Base-by-base conservation (phyloP, 1,140 invertebrate species). In the Sminthurides bifidus region DNA sequence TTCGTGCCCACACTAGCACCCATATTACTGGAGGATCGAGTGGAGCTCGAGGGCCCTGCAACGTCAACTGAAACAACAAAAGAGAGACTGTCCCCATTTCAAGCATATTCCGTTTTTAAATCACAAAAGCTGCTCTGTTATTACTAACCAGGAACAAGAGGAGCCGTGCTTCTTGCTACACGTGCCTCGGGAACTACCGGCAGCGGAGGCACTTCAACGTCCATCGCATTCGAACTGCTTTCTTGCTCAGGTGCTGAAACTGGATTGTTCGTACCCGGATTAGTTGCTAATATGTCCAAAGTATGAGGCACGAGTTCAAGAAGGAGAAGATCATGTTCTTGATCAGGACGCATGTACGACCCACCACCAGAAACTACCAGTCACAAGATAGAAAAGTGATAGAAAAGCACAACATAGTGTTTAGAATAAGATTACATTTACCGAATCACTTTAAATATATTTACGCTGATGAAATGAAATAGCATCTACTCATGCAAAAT, bases 1-100 rank as follows among this genome's bases (percentile, higher is more conserved):
- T 70, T 68, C 1, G 70, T 71, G 10, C 71, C 68, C 15, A 70
- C 72, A 65, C 67, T 67, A 19, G 12, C 35, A 6, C 30, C 30
- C 12, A 17, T 5, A 6, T 3, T 15, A 26, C 21, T 10, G 5
- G 21, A 29, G 6, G 26, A 48, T 29, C 21, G n/a, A 27, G 38
- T 41, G 37, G 8, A 8, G 35, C 38, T 8, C 17, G 5, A 41
- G 23, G 38, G n/a, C n/a, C n/a, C n/a, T n/a, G n/a, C n/a, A n/a
- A n/a, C n/a, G n/a, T n/a, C n/a, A n/a, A n/a, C n/a, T n/a, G n/a
- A n/a, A n/a, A n/a, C n/a, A n/a, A n/a, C n/a, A n/a, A n/a, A n/a
- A n/a, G n/a, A n/a, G n/a, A n/a, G n/a, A n/a, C n/a, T n/a, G n/a
- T n/a, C n/a, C n/a, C n/a, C n/a, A n/a, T n/a, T n/a, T n/a, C n/a